Conservation (phyloP, 2,113 vertebrate genomes). For the Nothocercus nigrocapillus region DNA sequence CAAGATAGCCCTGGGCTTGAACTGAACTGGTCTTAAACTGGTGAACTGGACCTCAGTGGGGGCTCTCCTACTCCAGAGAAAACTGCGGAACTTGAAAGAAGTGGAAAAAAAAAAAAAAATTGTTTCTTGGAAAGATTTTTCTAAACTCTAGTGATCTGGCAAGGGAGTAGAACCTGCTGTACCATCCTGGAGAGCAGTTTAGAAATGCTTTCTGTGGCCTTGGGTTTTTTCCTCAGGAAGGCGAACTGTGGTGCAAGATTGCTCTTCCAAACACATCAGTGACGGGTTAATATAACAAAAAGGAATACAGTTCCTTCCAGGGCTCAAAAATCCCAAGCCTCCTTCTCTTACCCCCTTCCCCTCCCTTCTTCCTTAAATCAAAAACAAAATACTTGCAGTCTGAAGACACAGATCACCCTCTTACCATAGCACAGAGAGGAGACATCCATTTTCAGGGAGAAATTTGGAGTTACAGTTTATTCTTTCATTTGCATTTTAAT, state of each 20-base stretch:
- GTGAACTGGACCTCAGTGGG: background rate
- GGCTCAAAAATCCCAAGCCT: background rate
- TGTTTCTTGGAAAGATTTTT: background rate
- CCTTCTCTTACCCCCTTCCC: background rate
- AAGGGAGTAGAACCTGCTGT: background rate
- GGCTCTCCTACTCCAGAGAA: background rate
- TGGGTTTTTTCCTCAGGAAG: background rate
- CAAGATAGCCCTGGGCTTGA: background rate
- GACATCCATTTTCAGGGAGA: constrained; percentile 61
- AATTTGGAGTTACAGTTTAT: constrained; percentile 79
- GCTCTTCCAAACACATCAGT: background rate
- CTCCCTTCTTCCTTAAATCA: constrained; percentile 32
- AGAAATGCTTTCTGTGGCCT: background rate
- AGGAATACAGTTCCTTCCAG: background rate
- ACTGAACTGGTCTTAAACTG: accelerated
- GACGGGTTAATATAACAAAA: background rate
- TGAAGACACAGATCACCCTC: constrained; percentile 34
- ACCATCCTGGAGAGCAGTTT: background rate
- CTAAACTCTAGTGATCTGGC: background rate
- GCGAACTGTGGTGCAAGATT: background rate
- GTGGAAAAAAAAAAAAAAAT: background rate
- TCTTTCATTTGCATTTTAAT: constrained; percentile 89
- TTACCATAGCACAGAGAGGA: constrained; percentile 37
- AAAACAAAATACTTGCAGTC: constrained; percentile 26
- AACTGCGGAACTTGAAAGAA: background rate